phyloP scores from a whole-genome alignment of 2,797 vertebrate genomes.

The Aldrovandia affinis region DNA sequence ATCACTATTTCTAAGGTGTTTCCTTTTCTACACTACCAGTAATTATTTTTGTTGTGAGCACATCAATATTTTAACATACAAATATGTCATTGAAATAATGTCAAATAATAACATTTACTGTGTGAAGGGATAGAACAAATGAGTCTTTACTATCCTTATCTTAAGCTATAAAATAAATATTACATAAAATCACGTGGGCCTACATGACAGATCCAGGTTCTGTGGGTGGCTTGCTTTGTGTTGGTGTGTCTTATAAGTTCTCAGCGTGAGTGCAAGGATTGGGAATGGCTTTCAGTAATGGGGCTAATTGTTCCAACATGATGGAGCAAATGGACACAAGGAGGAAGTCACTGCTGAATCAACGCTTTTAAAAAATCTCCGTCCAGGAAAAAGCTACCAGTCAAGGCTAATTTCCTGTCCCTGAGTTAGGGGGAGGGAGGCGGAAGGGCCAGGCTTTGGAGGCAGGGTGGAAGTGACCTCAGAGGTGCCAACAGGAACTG shows the following conservation, averaged over 20 bases:
- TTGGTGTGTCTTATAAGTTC: background rate
- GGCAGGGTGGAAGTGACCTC: slow-evolving; percentile 9
- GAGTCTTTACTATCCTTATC: background rate
- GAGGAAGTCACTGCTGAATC: slow-evolving; percentile 19
- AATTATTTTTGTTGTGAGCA: too few relatives aligned
- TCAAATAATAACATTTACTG: background rate
- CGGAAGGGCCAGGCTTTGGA: background rate
- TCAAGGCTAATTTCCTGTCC: slow-evolving; percentile 1
- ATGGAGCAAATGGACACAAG: background rate
- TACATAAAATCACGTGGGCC: background rate
- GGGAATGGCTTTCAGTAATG: background rate
- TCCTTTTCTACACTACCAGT: too few relatives aligned
- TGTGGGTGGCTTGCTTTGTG: background rate
- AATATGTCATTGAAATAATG: background rate
- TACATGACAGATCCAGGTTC: too few relatives aligned
- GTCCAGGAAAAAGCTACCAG: slow-evolving; percentile 19
- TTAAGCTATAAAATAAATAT: background rate
- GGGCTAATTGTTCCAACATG: slow-evolving; percentile 12
- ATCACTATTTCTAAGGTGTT: too few relatives aligned
- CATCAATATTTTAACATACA: background rate
- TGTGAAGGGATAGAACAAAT: background rate
- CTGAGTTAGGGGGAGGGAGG: background rate
- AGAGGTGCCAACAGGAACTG: background rate
- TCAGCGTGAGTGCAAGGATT: background rate
- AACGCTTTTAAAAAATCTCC: background rate